These are phyloP conservation scores for Mya arenaria DNA, from an alignment of 1,140 invertebrate genomes.

Conservation along the genomic window DNA sequence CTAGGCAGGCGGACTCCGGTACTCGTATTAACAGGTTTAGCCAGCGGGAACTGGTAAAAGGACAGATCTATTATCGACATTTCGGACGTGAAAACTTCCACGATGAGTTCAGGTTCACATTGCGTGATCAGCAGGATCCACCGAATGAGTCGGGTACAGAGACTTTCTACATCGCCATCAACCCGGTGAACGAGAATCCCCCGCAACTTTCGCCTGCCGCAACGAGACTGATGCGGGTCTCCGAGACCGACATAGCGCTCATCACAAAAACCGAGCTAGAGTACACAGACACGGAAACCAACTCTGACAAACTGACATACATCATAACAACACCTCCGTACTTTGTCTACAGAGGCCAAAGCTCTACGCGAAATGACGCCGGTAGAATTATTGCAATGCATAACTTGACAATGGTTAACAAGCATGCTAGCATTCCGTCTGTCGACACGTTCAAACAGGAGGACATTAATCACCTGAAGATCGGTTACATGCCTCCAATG, in stretches of 20 bases:
- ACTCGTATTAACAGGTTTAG: conserved; percentile 74
- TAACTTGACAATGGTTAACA: conserved; percentile 73
- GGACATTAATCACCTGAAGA: conserved; percentile 80
- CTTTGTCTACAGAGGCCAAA: conserved; percentile 76
- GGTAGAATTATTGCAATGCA: conserved; percentile 79
- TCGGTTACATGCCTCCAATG: conserved; percentile 81
- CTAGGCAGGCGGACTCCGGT: conserved; percentile 66
- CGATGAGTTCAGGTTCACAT: conserved; percentile 78
- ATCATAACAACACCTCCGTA: conserved; percentile 79
- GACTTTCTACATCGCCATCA: conserved; percentile 77
- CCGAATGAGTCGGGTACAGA: conserved; percentile 79
- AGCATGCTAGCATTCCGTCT: conserved; percentile 64
- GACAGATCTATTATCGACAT: conserved; percentile 78
- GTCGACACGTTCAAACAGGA: conserved; percentile 78
- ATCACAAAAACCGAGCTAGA: conserved; percentile 78
- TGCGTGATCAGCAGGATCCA: conserved; percentile 80
- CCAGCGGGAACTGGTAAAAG: conserved; percentile 74
- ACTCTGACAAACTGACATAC: conserved; percentile 74
- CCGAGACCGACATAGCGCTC: conserved; percentile 79
- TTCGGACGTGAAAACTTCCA: conserved; percentile 70
- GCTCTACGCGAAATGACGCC: conserved; percentile 72
- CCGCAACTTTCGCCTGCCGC: conserved; percentile 76
- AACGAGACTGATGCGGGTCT: conserved; percentile 76
- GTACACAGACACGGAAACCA: conserved; percentile 79
- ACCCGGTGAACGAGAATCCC: conserved; percentile 80